Conservation (phyloP, 2,113 vertebrate species). For the Seriola dumerili region DNA sequence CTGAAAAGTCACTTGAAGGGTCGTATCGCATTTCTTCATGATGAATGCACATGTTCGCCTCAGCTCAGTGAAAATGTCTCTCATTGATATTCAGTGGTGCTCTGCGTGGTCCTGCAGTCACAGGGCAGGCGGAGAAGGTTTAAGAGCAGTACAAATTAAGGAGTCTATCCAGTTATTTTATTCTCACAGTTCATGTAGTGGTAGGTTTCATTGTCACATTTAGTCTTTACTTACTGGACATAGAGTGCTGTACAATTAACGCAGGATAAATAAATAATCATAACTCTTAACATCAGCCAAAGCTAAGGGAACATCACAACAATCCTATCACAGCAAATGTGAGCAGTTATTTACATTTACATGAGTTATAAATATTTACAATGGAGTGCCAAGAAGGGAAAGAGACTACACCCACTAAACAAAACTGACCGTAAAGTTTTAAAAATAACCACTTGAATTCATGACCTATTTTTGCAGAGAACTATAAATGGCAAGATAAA, state of each 20-base stretch:
- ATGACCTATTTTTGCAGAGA: background rate
- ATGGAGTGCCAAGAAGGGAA: background rate
- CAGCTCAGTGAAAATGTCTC: constrained; percentile 2
- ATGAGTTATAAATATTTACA: background rate
- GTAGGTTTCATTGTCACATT: background rate
- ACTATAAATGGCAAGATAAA: background rate
- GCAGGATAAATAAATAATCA: background rate
- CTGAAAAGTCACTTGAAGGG: constrained; percentile 7
- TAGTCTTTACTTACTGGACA: background rate
- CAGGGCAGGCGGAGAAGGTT: background rate
- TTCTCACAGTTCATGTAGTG: background rate
- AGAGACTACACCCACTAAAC: background rate
- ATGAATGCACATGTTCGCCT: constrained; percentile 10
- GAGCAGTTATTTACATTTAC: background rate
- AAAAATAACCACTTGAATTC: background rate
- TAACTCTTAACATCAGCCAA: background rate
- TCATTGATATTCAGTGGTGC: constrained; percentile 40
- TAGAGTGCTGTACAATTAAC: background rate
- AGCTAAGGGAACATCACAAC: background rate
- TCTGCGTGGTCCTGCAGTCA: constrained; percentile 10
- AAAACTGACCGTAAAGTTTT: background rate
- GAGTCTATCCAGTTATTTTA: background rate
- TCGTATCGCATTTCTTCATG: background rate
- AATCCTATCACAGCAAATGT: background rate
- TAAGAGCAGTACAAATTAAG: constrained; percentile 1